phyloP scores from a whole-genome alignment of 2,113 vertebrate genomes.

The Carollia perspicillata region DNA sequence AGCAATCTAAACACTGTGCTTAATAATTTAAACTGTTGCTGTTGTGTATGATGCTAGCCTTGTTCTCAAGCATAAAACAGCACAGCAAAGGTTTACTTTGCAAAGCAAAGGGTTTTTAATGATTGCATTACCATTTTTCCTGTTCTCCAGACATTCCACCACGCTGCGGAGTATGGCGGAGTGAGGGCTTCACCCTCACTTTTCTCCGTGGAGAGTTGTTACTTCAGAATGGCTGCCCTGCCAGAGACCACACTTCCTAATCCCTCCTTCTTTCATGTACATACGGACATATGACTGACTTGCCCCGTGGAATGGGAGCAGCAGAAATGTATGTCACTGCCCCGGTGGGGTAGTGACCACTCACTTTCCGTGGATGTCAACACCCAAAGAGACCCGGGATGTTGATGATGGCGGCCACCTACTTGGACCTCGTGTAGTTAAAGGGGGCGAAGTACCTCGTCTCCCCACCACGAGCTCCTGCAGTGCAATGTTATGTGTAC shows the following conservation, averaged over 20 bases:
- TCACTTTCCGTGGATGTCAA: background rate
- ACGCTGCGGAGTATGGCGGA: background rate
- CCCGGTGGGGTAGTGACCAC: background rate
- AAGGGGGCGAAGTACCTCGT: background rate
- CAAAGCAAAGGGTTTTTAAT: slow-evolving; percentile 12
- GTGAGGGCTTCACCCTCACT: background rate
- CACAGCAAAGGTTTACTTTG: slow-evolving; percentile 27
- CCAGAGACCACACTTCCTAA: background rate
- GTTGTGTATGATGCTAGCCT: background rate
- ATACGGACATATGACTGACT: background rate
- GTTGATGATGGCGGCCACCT: background rate
- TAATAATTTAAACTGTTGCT: slow-evolving; percentile 30
- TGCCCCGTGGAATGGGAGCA: background rate
- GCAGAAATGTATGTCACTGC: background rate
- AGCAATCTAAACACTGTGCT: slow-evolving; percentile 31
- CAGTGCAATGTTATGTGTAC: background rate
- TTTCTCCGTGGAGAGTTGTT: background rate
- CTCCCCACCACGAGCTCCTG: background rate
- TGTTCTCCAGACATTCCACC: background rate
- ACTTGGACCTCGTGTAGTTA: background rate
- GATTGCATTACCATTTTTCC: background rate
- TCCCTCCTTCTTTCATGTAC: background rate
- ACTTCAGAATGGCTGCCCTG: background rate
- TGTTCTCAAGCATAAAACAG: slow-evolving; percentile 26
- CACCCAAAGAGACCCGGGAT: background rate